These are phyloP conservation scores for Notarius quadriscutis DNA, from an alignment of 2,113 vertebrate species.

Conservation along the genomic window DNA sequence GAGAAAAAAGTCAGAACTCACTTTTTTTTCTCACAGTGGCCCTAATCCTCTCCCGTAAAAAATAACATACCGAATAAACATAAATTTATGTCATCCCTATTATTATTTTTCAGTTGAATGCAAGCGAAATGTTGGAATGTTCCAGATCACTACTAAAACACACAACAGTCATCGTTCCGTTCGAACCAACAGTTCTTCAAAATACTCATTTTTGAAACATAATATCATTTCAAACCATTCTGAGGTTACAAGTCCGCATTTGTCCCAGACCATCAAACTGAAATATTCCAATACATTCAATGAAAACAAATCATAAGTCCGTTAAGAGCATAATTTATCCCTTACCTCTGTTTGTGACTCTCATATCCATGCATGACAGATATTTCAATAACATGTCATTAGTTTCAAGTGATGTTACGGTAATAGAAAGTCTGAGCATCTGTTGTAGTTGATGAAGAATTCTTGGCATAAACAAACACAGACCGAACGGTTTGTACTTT, in stretches of 20 bases:
- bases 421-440: constrained; percentile 50
- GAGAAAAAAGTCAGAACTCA: too few relatives aligned
- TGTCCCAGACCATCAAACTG: constrained; percentile 22
- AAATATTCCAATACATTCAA: constrained; percentile 21
- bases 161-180: constrained; percentile 11
- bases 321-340: constrained; percentile 25
- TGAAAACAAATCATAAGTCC: constrained; percentile 46
- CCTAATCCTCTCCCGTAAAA: not conserved
- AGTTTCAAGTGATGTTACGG: constrained; percentile 37
- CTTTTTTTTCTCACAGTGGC: too few relatives aligned
- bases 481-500: constrained; percentile 52
- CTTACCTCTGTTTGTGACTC: constrained; percentile 34
- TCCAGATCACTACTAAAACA: constrained; percentile 18
- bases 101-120: constrained; percentile 7
- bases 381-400: constrained; percentile 37
- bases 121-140: constrained; percentile 2
- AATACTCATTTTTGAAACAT: constrained; percentile 10
- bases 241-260: constrained; percentile 53
- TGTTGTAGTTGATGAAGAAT: constrained; percentile 57
- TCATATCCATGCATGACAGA: constrained; percentile 20
- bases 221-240: not conserved
- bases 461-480: constrained; percentile 55
- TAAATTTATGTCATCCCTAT: not conserved
- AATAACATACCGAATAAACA: constrained; percentile 10
- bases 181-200: constrained; percentile 7